Evolutionary conservation across 2,888 invertebrate genomes (phyloP), one percentile per base, ranked within the genome.

Genomic region (Drosophila eohydei): DNA sequence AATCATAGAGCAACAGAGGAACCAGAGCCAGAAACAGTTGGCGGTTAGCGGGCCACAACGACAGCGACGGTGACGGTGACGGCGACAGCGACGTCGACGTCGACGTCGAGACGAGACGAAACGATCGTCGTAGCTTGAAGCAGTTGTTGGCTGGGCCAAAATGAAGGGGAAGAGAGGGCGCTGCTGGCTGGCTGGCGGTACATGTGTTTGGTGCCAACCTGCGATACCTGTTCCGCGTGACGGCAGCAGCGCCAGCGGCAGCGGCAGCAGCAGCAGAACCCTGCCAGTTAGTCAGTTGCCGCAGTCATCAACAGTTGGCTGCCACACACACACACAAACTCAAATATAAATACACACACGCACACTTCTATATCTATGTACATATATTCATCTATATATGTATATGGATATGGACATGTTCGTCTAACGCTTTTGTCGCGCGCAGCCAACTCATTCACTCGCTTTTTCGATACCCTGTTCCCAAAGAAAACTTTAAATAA

Each of bases 121-220:
- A 44, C 57, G 76, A 78, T 73, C 78, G 67, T 67, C 67, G 54
- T 30, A 36, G 62, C 71, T 73, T 44, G 44, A 34, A 57, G 44
- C 54, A 57, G 78, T 73, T 60, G 78, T 59, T 73, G 55, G 4
- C 30, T 21, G 50, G 57, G 40, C 6, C 21, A 6, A 34, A 7
- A 6, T 16, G 41, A 28, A 38, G 32, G 63, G 8, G 30, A 14
- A 28, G 48, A 48, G 59, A 21, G 44, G 16, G 36, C 26, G 76
- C 54, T 30, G 61, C 11, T 30, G 55, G 41, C 40, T 32, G 56
- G 32, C 41, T 52, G 58, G 55, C 74, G 78, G 75, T 69, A 84
- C 88, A 89, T 86, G 86, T 85, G 85, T 80, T 86, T 86, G 77
- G 87, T 87, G 79, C 89, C 86, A 88, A 88, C 86, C 87, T 86